These are phyloP conservation scores for Ethmia dodecea DNA, from an alignment of 2,888 invertebrate species.

Conservation along the genomic window DNA sequence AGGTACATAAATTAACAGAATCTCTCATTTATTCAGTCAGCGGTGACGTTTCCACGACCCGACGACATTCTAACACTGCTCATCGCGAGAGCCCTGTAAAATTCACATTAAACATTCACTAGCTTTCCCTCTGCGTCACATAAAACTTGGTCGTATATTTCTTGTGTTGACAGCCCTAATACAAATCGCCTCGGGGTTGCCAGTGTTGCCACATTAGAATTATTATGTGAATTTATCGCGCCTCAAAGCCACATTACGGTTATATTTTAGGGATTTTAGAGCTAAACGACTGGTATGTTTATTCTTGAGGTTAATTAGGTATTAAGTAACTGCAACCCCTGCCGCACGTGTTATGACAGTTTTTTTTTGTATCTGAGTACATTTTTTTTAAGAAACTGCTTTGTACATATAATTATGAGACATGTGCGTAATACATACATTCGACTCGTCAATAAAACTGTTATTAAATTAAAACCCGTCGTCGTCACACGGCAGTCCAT, in stretches of 20 bases:
- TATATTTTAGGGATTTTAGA: constrained; percentile 16
- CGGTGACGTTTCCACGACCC: no score
- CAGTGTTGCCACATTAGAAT: constrained; percentile 26
- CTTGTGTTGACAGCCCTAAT: constrained; percentile 25
- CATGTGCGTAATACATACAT: no score
- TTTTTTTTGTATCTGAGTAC: no score
- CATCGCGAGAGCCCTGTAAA: constrained; percentile 7
- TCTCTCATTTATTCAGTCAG: constrained; percentile 1
- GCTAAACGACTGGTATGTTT: constrained; percentile 9
- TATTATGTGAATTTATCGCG: constrained; percentile 25
- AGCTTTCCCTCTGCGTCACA: constrained; percentile 23
- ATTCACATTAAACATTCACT: constrained; percentile 27
- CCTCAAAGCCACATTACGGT: constrained; percentile 19
- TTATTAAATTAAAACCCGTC: no score
- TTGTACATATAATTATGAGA: no score
- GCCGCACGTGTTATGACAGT: no score
- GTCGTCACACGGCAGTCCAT: no score
- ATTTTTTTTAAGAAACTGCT: no score
- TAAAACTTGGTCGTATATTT: constrained; percentile 25
- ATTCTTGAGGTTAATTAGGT: no score
- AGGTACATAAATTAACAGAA: constrained; percentile 3
- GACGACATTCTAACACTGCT: no score
- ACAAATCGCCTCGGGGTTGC: constrained; percentile 21
- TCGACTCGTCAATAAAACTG: no score
- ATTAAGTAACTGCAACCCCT: no score